phyloP scores from a whole-genome alignment of 2,797 vertebrate species.

The Cephalopachus bancanus region DNA sequence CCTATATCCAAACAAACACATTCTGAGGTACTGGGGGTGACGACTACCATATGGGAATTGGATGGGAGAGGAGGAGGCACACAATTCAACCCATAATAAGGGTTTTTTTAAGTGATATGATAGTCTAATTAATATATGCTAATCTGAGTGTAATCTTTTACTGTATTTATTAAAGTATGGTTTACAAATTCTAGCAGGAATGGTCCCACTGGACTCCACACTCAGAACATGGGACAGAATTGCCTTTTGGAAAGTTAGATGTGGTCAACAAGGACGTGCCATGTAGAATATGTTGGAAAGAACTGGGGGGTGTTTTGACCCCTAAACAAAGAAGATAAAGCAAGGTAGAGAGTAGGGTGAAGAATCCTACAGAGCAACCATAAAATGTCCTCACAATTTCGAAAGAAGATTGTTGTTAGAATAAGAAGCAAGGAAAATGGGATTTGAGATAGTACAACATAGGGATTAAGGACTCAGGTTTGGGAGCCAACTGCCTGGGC shows the following conservation, averaged over 20 bases:
- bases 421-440: background rate
- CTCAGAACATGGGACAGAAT: background rate
- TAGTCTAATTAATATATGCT: background rate
- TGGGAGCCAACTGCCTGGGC: background rate
- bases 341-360: background rate
- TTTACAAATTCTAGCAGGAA: background rate
- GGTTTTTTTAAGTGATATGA: background rate
- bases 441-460: background rate
- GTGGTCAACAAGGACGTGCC: background rate
- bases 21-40: background rate
- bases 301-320: background rate
- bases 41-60: background rate
- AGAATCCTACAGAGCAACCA: background rate
- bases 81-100: background rate
- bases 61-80: background rate
- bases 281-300: background rate
- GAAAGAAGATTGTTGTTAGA: background rate
- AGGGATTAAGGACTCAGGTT: background rate
- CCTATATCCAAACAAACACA: background rate
- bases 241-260: background rate
- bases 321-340: background rate
- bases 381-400: background rate
- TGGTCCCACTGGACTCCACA: background rate
- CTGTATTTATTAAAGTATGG: background rate
- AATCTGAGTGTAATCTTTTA: background rate